Base-by-base conservation (phyloP, 2,888 invertebrate genomes). In the Pilophorus perplexus region DNA sequence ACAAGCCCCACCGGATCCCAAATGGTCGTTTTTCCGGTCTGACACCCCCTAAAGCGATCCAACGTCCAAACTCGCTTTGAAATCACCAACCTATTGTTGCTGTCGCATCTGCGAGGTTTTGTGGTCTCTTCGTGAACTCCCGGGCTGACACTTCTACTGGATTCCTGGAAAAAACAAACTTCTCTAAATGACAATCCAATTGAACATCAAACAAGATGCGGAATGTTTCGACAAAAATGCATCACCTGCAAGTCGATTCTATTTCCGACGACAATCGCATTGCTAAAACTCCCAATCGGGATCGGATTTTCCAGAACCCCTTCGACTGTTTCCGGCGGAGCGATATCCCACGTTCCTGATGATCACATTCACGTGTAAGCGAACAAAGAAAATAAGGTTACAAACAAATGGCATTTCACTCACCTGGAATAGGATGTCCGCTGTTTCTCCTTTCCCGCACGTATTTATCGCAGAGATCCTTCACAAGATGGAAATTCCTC, bases 251-350 rank as follows among this genome's bases (percentile, higher is more conserved):
- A 84, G 74, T 93, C 90, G 69, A 95, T 90, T 73, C 93, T 82
- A 77, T 95, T 95, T 22, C 94, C 93, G 28, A 91, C 84, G 3
- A 93, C 79, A 2, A 89, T 85, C 2, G 89, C 85, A 74, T 87
- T 90, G 66, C 92, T 92, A 76, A 93, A 89, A 73, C 88, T 89
- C 67, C 80, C 80, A 40, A 79, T 78, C 23, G 75, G 78, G 67
- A 76, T 76, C 42, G 68, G 48, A 1, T 68, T 64, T 55, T 69
- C 68, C 10, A 40, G 42, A 3, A 46, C 59, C 27, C 67, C 50
- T 10, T 68, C 68, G 8, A 64, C 50, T 25, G 64, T 40, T 23
- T 70, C 67, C 4, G 68, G 67, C 14, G 68, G 67, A 42, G 67
- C 70, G 16, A 70, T 69, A 40, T 69, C 64, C 42, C 69, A 68